These are phyloP conservation scores for Amphibalanus amphitrite DNA, from an alignment of 1,140 invertebrate genomes.

Conservation along the genomic window DNA sequence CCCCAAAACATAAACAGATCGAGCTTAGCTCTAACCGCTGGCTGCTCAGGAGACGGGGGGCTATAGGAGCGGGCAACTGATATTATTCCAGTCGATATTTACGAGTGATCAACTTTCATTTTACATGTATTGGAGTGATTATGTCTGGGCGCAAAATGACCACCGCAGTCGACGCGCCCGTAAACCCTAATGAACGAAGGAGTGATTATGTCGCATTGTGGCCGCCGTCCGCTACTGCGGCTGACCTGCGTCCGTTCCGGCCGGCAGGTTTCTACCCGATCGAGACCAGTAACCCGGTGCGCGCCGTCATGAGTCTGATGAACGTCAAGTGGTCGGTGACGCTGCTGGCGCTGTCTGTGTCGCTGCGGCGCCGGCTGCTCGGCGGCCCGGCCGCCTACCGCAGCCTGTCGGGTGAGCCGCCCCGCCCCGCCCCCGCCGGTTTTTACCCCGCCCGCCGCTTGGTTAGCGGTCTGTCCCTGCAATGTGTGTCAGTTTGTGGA, in stretches of 20 bases:
- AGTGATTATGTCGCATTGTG: too few relatives aligned
- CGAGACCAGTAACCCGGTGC: not conserved
- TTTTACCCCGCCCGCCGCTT: not conserved
- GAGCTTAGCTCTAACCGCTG: too few relatives aligned
- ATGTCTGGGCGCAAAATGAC: not conserved
- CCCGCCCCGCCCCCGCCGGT: not conserved
- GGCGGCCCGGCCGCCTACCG: not conserved
- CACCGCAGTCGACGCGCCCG: not conserved
- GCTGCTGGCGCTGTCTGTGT: not conserved
- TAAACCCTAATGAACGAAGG: not conserved
- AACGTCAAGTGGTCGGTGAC: not conserved
- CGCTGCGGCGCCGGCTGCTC: not conserved
- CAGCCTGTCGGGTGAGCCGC: not conserved
- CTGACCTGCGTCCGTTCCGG: too few relatives aligned
- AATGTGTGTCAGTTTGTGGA: too few relatives aligned
- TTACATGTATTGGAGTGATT: too few relatives aligned
- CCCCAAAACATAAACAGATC: too few relatives aligned
- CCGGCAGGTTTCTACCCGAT: not conserved
- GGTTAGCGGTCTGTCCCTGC: too few relatives aligned
- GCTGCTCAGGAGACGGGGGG: too few relatives aligned
- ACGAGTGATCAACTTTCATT: too few relatives aligned
- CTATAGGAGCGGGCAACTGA: too few relatives aligned
- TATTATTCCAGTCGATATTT: too few relatives aligned
- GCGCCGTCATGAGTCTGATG: not conserved
- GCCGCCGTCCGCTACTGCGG: too few relatives aligned